Percentiles rank a stretch among this genome's conserved stretches.
Conservation (phyloP, 2,888 invertebrate species). For the Drosophila phalerata region DNA sequence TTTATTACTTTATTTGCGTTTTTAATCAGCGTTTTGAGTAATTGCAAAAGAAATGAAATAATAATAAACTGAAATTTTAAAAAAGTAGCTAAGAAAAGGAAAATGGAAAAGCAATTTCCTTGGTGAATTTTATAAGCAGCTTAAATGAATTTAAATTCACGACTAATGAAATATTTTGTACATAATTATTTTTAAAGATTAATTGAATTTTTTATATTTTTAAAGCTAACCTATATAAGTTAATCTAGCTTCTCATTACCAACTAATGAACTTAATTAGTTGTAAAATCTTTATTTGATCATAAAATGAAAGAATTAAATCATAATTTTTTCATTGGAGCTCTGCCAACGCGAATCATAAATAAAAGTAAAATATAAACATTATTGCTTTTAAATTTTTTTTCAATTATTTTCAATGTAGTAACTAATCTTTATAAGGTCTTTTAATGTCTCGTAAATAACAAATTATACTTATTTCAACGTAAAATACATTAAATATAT, state of each 20-base stretch:
- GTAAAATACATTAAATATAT: neutral
- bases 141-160: conserved; percentile 13
- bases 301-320: neutral
- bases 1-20: conserved; percentile 65
- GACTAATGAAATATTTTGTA: conserved; percentile 24
- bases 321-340: no score
- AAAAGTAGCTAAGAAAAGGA: neutral
- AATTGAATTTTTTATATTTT: neutral
- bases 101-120: conserved; percentile 6
- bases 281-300: neutral
- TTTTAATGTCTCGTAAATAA: neutral
- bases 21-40: conserved; percentile 74
- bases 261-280: neutral
- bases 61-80: conserved; percentile 8
- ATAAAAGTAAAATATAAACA: no score
- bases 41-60: conserved; percentile 43
- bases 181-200: conserved; percentile 5
- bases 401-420: neutral
- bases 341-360: no score
- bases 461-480: neutral
- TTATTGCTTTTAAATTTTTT: no score
- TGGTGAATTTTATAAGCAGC: conserved; percentile 23
- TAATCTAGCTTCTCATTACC: neutral
- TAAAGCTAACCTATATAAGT: neutral
- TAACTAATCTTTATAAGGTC: no score